Percentiles rank a stretch among this genome's conserved stretches.
Evolutionary conservation across 2,888 invertebrate genomes (phyloP).

Genomic region (Eilema griseolum): DNA sequence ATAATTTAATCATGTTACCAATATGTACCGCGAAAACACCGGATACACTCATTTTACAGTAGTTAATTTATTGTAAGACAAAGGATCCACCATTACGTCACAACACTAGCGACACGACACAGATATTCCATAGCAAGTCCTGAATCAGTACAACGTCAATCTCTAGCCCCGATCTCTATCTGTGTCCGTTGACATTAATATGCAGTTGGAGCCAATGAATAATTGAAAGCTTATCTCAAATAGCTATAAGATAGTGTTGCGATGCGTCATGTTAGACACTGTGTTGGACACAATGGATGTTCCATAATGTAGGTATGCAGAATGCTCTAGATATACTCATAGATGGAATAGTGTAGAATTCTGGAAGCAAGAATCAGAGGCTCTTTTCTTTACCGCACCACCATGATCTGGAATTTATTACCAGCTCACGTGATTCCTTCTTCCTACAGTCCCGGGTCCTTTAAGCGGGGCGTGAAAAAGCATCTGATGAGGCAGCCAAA

Average conservation of each 20-base stretch:
- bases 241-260: slow-evolving; percentile 19
- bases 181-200: slow-evolving; percentile 53
- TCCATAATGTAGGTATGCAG: neutral
- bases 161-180: slow-evolving; percentile 39
- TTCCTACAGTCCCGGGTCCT: no score
- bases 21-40: no score
- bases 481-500: no score
- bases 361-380: no score
- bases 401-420: no score
- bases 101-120: slow-evolving; percentile 29
- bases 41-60: no score
- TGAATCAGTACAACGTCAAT: slow-evolving; percentile 48
- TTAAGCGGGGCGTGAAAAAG: no score
- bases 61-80: no score
- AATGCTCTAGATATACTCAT: neutral
- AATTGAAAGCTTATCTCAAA: slow-evolving; percentile 61
- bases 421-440: no score
- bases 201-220: slow-evolving; percentile 53
- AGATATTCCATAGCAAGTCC: slow-evolving; percentile 36
- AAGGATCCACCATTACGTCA: neutral
- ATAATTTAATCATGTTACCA: no score
- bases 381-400: no score
- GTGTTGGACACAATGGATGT: neutral
- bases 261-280: neutral
- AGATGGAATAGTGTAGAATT: neutral